Evolutionary conservation across 1,140 invertebrate genomes (phyloP), one percentile per base, ranked within the genome.

Genomic region (Ctenoplectra terminalis): DNA sequence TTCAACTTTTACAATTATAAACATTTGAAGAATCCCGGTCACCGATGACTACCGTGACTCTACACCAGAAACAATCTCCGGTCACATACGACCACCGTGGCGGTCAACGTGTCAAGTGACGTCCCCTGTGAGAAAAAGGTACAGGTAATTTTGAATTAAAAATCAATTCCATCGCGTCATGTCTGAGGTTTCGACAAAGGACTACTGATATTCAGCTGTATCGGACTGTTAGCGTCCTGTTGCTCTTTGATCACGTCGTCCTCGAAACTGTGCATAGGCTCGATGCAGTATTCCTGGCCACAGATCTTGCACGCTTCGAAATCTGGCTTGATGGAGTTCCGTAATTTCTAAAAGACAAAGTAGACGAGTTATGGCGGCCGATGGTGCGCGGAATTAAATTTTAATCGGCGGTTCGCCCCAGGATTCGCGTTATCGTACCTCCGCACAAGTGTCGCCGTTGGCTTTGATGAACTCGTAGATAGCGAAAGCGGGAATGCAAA

Each of bases 401-500:
- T 78, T 66, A 66, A 66, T 66, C 37, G 37, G 37, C 9, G 64
- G 64, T 13, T 26, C 63, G 61, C 61, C 20, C 20, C 8, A 26
- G n/a, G 37, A 3, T 7, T 40, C 23, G 31, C 31, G 37, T 81
- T 43, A 50, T 88, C 89, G 90, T 94, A 98, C 98, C 94, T 98
- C 95, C 88, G 94, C 93, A 46, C 97, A 94, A 76, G 93, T 96
- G 31, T 95, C 93, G 66, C 97, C 98, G 74, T 96, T 95, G 20
- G 97, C 94, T 88, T 95, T 95, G 74, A 95, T 89, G 52, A 98
- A 94, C 70, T 96, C 95, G 72, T 96, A 95, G 23, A 97, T 91
- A 64, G 97, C 97, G 88, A 97, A 96, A 64, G 96, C 95, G 23
- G 98, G 98, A 92, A 99, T 97, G 90, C 97, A 98, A n/a, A 97